Percentiles rank a stretch among this genome's conserved stretches.
These are phyloP conservation scores for Nemopilema nomurai DNA, from an alignment of 30 jellyfish, hydroid and myxozoan genomes.

Conservation along the genomic window DNA sequence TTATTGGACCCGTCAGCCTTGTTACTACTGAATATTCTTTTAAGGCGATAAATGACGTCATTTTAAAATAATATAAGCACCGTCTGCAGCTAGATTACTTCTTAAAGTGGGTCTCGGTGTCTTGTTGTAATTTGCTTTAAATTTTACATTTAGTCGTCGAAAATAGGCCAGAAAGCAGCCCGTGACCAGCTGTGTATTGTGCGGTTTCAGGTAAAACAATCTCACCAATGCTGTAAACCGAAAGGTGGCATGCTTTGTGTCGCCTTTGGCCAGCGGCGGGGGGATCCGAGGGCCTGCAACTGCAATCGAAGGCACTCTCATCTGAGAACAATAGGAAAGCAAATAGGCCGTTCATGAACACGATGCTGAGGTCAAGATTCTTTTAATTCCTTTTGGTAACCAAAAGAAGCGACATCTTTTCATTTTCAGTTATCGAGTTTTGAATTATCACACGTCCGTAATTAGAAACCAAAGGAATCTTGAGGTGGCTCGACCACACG, in stretches of 20 bases:
- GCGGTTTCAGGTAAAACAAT: neutral
- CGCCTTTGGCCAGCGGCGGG: too few relatives aligned
- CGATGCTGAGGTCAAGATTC: too few relatives aligned
- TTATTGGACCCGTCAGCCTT: neutral
- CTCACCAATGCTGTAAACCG: neutral
- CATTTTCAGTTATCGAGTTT: neutral
- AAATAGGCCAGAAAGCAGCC: neutral
- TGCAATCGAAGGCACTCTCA: too few relatives aligned
- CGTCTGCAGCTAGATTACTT: neutral
- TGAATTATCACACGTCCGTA: neutral
- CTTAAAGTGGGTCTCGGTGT: too few relatives aligned
- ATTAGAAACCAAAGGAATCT: neutral
- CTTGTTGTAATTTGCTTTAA: neutral
- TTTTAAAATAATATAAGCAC: neutral
- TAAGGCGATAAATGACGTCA: too few relatives aligned
- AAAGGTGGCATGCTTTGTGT: too few relatives aligned
- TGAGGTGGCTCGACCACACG: neutral
- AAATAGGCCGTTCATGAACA: too few relatives aligned
- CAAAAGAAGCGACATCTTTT: neutral
- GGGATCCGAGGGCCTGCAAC: too few relatives aligned
- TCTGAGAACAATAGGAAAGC: too few relatives aligned
- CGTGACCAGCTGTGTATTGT: neutral
- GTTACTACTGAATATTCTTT: neutral
- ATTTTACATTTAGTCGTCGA: neutral
- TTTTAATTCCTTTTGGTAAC: neutral